A percentile compares a stretch with the other conserved stretches of the same genome.
Conservation (phyloP, 2,113 vertebrate genomes). For the Ia io region DNA sequence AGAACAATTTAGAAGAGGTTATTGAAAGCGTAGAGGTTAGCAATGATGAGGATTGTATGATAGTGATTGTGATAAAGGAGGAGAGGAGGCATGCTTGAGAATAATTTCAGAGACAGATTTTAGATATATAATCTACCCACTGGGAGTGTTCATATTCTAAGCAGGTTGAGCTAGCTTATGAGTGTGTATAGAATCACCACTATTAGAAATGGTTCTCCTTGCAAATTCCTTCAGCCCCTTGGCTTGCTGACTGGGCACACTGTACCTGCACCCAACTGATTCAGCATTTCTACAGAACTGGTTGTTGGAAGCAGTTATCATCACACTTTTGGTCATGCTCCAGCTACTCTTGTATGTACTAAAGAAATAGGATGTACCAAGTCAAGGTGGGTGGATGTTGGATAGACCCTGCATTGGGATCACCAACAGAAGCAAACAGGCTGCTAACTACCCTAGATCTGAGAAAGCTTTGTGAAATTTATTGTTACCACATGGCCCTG, state of each 20-base stretch:
- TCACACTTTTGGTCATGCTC: background rate
- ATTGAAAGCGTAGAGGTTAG: background rate
- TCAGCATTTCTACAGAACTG: background rate
- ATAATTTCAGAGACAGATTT: background rate
- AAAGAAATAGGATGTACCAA: background rate
- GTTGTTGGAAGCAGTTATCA: background rate
- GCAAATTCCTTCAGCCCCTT: background rate
- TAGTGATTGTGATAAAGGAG: background rate
- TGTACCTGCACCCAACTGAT: background rate
- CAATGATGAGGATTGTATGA: background rate
- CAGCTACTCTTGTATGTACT: background rate
- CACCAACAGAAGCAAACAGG: background rate
- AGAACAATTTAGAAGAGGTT: background rate
- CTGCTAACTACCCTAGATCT: background rate
- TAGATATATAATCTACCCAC: background rate
- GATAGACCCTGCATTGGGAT: too few species aligned
- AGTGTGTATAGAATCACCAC: background rate
- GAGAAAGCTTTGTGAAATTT: background rate
- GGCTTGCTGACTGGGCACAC: background rate
- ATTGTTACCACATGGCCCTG: too few species aligned
- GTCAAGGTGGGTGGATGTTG: background rate
- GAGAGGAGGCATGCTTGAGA: background rate
- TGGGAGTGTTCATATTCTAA: background rate
- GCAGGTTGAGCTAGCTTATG: background rate
- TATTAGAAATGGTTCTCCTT: background rate